Conservation (phyloP, 2,797 vertebrate genomes). For the Neosalanx taihuensis region DNA sequence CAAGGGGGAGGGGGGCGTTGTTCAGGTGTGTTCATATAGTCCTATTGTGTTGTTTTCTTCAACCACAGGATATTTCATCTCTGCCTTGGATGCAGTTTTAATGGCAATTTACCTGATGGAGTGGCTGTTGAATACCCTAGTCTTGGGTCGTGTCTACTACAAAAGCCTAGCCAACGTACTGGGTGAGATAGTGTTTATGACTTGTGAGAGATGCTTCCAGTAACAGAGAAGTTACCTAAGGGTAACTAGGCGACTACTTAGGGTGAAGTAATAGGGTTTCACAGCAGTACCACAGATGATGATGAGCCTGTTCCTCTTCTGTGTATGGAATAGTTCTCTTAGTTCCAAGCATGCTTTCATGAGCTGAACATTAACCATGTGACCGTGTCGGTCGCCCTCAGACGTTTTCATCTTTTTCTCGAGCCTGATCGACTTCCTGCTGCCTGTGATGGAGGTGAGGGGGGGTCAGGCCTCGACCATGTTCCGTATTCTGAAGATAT, state of each 20-base stretch:
- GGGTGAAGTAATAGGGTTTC: no score
- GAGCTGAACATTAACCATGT: neutral
- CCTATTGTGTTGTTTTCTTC: neutral
- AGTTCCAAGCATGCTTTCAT: neutral
- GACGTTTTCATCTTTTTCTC: slow-evolving; percentile 2
- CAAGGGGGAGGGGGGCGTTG: neutral
- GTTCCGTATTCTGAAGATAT: slow-evolving; percentile 56
- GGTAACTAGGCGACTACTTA: no score
- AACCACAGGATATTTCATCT: slow-evolving; percentile 14
- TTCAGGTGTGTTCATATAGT: neutral
- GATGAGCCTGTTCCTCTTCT: neutral
- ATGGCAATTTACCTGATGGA: slow-evolving; percentile 27
- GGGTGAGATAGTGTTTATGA: neutral
- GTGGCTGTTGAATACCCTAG: slow-evolving; percentile 12
- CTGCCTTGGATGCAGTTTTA: slow-evolving; percentile 16
- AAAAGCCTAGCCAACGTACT: slow-evolving; percentile 14
- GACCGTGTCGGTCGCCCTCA: slow-evolving; percentile 4
- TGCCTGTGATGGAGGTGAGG: slow-evolving; percentile 17
- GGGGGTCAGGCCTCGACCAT: slow-evolving; percentile 20
- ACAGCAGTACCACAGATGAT: neutral
- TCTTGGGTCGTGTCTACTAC: slow-evolving; percentile 18
- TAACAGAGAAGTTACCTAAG: no score
- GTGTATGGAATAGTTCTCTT: neutral
- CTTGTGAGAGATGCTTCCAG: neutral
- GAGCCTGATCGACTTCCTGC: slow-evolving; percentile 43